Base-by-base conservation (phyloP, 53 echinoderm and acorn worm genomes). In the Stichopus horrens region DNA sequence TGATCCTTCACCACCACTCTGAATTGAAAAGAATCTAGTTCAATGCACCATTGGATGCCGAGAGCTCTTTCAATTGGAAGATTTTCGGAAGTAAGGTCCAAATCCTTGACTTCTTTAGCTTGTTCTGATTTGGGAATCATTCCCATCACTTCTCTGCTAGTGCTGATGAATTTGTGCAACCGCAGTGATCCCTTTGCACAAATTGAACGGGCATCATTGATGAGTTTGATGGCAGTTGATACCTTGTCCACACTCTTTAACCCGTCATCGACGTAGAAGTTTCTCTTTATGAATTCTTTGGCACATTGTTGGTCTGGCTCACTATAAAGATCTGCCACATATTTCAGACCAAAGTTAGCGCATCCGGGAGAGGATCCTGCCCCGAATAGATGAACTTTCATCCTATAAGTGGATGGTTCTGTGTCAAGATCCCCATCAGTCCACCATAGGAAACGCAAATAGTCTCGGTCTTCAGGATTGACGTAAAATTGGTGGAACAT, bases 231-330 rank as follows among this genome's bases (percentile, higher is more conserved):
- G 6, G 81, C 81, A 18, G 4, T 54, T 54, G 14, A 5, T 5
- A 80, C 81, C 14, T 54, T 80, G 8, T 92, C 66, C 11, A 93
- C 58, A 19, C 86, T 79, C 76, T 90, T 90, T 6, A 94, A 55
- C 5, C 90, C 94, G 51, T 94, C 94, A 68, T 94, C 94, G 0
- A 92, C 94, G 83, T 90, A 94, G 68, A 94, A 92, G 73, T 91
- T 81, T 5, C 81, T 54, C 5, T 54, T 37, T 4, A 80, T 55
- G 14, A 55, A 80, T 6, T 21, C 5, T 56, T 5, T 21, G 5
- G 21, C 56, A 53, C 55, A 54, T 75, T 18, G 19, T 10, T 58
- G 57, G 23, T 60, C 59, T 58, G 7, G 11, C 13, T 20, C 9
- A 7, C 13, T 65, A 65, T 90, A 55, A 74, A 92, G 86, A 11